Conservation (phyloP, 1,140 invertebrate genomes). For the Bilobella aurantiaca region DNA sequence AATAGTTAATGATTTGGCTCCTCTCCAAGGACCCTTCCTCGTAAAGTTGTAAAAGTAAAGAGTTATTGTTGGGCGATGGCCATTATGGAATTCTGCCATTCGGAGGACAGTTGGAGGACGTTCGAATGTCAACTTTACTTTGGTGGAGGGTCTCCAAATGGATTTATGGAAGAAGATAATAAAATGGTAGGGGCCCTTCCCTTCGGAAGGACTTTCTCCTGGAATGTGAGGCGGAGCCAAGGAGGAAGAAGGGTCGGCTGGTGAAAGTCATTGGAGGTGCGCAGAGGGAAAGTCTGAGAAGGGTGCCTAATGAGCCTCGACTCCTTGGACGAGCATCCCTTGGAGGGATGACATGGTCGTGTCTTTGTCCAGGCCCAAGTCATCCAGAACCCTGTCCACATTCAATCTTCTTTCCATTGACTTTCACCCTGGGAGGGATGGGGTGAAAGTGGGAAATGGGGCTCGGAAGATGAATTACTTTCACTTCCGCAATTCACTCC, state of each 20-base stretch:
- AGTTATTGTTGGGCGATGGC: not conserved
- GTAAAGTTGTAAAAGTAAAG: not conserved
- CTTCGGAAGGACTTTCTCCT: not conserved
- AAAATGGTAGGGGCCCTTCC: not conserved
- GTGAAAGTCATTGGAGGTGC: not conserved
- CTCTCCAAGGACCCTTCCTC: no score
- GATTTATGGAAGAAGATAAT: not conserved
- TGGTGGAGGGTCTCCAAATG: not conserved
- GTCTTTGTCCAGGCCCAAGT: not conserved
- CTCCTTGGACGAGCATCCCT: not conserved
- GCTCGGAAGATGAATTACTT: not conserved
- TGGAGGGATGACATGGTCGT: not conserved
- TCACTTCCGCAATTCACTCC: conserved; percentile 2
- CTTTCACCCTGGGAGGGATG: not conserved
- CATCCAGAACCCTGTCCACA: not conserved
- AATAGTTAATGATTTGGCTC: not conserved
- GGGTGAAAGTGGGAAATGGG: not conserved
- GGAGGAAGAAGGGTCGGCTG: no score
- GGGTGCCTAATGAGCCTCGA: not conserved
- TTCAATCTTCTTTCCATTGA: not conserved
- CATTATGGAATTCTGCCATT: not conserved
- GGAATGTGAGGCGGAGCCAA: not conserved
- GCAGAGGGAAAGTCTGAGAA: not conserved
- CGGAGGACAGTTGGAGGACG: not conserved
- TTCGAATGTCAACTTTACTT: not conserved